Conservation (phyloP, 2,113 vertebrate genomes). For the Theristicus caerulescens region DNA sequence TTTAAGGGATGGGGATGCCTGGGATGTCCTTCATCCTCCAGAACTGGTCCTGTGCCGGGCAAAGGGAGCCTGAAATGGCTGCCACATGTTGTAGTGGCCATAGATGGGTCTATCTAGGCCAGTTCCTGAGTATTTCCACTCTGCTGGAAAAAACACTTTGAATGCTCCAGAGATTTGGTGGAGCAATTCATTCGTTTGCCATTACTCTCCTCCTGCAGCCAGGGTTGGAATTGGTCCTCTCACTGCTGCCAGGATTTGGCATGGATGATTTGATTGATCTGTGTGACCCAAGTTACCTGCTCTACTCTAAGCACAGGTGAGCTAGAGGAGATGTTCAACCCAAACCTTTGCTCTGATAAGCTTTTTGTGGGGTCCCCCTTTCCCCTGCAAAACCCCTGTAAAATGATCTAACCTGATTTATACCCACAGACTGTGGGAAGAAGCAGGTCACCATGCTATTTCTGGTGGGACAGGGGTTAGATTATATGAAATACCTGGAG, state of each 20-base stretch:
- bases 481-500: neutral
- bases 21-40: neutral
- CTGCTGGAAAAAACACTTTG: neutral
- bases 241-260: neutral
- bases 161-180: neutral
- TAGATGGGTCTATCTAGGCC: neutral
- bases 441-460: neutral
- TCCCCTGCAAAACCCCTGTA: neutral
- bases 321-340: neutral
- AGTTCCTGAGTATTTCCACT: neutral
- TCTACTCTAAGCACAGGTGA: neutral
- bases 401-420: neutral
- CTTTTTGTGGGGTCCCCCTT: neutral
- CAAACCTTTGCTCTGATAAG: neutral
- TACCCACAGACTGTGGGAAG: neutral
- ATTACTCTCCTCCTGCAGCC: neutral
- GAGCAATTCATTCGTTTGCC: neutral
- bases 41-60: neutral
- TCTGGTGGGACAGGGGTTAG: neutral
- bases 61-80: neutral
- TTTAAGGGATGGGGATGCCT: neutral
- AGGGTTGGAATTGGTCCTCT: neutral
- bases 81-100: neutral
- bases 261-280: neutral
- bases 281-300: neutral